These are phyloP conservation scores for Nomada lathburiana DNA, from an alignment of 2,888 invertebrate species.

Conservation along the genomic window DNA sequence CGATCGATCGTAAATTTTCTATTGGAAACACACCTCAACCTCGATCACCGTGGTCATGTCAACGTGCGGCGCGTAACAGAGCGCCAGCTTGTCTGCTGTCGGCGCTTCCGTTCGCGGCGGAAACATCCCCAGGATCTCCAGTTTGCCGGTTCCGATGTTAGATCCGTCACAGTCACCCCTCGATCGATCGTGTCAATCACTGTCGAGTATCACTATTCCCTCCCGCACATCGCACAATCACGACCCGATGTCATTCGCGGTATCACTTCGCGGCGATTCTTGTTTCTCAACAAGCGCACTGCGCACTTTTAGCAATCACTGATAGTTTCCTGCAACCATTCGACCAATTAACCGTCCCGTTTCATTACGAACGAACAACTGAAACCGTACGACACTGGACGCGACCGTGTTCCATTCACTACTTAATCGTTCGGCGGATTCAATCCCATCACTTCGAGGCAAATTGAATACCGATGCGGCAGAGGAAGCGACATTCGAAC, in stretches of 20 bases:
- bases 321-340: neutral
- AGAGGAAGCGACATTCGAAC: neutral
- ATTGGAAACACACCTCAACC: conserved; percentile 87
- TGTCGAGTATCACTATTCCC: conserved; percentile 12
- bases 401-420: neutral
- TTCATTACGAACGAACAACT: neutral
- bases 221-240: conserved; percentile 53
- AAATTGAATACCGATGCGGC: neutral
- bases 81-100: conserved; percentile 87
- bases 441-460: neutral
- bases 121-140: conserved; percentile 84
- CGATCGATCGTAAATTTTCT: neutral
- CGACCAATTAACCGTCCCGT: neutral
- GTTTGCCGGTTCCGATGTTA: conserved; percentile 71
- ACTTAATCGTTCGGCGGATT: neutral
- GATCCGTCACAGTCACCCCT: conserved; percentile 21
- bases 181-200: conserved; percentile 16
- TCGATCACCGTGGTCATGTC: conserved; percentile 91
- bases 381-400: neutral
- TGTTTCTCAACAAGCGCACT: too few species aligned
- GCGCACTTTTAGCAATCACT: neutral
- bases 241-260: conserved; percentile 20
- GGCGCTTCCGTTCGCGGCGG: conserved; percentile 83
- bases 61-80: conserved; percentile 88
- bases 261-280: conserved; percentile 9